These are phyloP conservation scores for Ageneiosus marmoratus DNA, from an alignment of 2,113 vertebrate species.

Conservation along the genomic window DNA sequence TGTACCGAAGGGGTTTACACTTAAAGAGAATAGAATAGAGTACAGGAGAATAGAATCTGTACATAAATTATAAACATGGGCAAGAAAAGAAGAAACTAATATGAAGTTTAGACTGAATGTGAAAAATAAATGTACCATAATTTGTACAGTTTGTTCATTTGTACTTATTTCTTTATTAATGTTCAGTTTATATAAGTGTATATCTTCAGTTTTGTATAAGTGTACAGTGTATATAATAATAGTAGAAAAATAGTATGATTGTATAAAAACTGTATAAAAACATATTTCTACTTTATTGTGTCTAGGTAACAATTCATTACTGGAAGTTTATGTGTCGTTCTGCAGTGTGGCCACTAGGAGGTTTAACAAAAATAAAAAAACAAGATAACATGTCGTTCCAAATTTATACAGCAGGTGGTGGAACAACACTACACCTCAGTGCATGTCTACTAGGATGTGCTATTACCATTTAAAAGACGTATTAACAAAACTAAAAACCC, in stretches of 20 bases:
- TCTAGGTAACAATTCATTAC: neutral
- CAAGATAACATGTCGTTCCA: neutral
- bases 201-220: too few relatives aligned
- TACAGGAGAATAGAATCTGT: neutral
- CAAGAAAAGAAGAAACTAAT: neutral
- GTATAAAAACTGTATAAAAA: neutral
- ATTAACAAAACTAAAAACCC: neutral
- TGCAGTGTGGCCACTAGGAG: constrained; percentile 14
- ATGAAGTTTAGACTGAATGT: neutral
- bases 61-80: neutral
- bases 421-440: neutral
- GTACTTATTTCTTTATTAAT: neutral
- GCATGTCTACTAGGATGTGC: too few relatives aligned
- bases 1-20: too few relatives aligned
- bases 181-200: too few relatives aligned
- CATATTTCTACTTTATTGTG: neutral
- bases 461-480: neutral
- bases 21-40: neutral
- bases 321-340: neutral
- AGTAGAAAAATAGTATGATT: neutral
- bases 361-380: neutral
- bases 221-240: neutral
- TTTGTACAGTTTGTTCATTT: neutral
- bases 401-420: constrained; percentile 26
- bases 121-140: neutral